Base-by-base conservation (phyloP, 2,113 vertebrate genomes). In the Argyrosomus japonicus region DNA sequence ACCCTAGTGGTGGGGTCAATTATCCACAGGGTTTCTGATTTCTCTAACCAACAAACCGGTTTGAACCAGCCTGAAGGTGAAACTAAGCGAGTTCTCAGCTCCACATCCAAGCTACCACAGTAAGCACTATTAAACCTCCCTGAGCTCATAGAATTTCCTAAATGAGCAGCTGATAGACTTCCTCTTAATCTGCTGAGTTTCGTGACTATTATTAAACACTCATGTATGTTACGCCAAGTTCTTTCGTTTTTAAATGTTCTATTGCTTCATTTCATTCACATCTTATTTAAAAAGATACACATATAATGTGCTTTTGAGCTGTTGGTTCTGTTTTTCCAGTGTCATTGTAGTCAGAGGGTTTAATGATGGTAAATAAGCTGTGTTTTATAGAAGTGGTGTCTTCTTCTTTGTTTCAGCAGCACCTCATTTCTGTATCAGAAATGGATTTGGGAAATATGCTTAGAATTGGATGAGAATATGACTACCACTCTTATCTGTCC, bases 31-130 rank as follows among this genome's bases (percentile, higher is more conserved):
- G 80, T 40, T 40, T 40, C 68, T 79, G 70, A 65, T 81, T 89
- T 90, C 67, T 90, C 65, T 82, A 32, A 51, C 72, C 15, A 29
- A 36, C 72, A 12, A 72, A 89, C 93, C 74, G 88, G 90, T 93
- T 93, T 81, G 53, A 94, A 93, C 90, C 90, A 84, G 92, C 76
- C 76, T 73, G 61, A 75, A 83, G 74, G 63, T 81, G 84, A 80
- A 79, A 79, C 77, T 58, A 75, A 79, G 21, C 5, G 47, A 54
- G 13, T 73, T 90, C 51, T 88, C 82, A 60, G 81, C 88, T 87
- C 77, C 91, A 83, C 57, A 73, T 84, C 51, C 87, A 72, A 60
- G 76, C 72, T 43, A 64, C 62, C 56, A 58, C 73, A 58, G 73
- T 85, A 88, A 88, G 88, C 83, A 77, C 63, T 69, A 72, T 72